phyloP scores from a whole-genome alignment of 2,797 vertebrate genomes.

The Petrocephalus schoutedeni region DNA sequence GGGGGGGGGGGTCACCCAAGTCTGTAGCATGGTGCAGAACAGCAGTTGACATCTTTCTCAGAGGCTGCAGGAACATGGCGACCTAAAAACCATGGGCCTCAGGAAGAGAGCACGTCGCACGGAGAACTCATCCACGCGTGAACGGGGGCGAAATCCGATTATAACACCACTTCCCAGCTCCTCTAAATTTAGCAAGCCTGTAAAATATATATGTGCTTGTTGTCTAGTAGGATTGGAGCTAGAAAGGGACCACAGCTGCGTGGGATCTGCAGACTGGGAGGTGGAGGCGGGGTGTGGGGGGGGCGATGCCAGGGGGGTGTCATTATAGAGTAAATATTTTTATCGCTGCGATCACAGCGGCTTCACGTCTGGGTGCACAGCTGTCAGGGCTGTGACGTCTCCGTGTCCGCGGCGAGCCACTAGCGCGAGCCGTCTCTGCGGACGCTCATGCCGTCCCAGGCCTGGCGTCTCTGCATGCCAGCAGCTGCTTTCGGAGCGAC shows the following conservation, averaged over 20 bases:
- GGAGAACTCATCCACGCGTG: slow-evolving; percentile 62
- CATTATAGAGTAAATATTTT: slow-evolving; percentile 19
- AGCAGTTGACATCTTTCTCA: slow-evolving; percentile 50
- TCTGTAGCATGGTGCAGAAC: slow-evolving; percentile 37
- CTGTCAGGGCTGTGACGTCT: neutral
- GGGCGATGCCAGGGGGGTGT: neutral
- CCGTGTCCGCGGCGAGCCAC: neutral
- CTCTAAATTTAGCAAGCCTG: neutral
- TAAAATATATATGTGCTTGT: neutral
- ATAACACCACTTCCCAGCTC: slow-evolving; percentile 9
- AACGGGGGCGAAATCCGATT: slow-evolving; percentile 33
- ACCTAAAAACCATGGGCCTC: slow-evolving; percentile 64
- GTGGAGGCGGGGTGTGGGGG: no score
- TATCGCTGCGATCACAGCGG: neutral
- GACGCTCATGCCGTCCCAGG: neutral
- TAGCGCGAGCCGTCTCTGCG: neutral
- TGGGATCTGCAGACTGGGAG: neutral
- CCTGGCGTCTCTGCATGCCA: neutral
- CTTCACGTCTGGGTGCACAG: neutral
- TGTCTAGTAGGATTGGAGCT: neutral
- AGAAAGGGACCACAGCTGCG: neutral
- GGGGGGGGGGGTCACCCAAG: slow-evolving; percentile 39
- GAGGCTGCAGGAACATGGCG: slow-evolving; percentile 51
- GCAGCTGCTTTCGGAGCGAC: slow-evolving; percentile 1
- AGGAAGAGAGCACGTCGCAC: slow-evolving; percentile 51